These are phyloP conservation scores for Polypedilum vanderplanki DNA, from an alignment of 1,140 invertebrate genomes.

Conservation along the genomic window DNA sequence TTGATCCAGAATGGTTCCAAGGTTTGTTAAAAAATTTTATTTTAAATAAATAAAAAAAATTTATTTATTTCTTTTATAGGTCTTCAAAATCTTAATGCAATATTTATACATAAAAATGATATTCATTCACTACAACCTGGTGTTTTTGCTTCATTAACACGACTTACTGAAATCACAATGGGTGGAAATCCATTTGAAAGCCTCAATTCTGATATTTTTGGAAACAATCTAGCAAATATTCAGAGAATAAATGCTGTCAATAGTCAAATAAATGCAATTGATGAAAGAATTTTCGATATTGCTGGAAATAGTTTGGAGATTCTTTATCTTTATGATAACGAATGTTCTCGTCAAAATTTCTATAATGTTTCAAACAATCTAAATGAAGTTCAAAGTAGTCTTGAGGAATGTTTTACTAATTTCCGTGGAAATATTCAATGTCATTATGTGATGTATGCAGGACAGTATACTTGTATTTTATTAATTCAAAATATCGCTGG, in stretches of 20 bases:
- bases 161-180: not conserved
- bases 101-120: not conserved
- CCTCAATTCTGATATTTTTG: not conserved
- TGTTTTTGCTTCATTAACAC: not conserved
- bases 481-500: not conserved
- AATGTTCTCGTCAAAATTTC: not conserved
- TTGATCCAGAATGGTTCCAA: not conserved
- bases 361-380: not conserved
- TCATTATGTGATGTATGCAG: not conserved
- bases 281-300: not conserved
- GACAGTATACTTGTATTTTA: not conserved
- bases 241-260: not conserved
- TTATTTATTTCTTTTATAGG: too few species aligned
- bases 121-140: not conserved
- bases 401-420: not conserved
- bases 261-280: not conserved
- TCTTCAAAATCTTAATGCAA: not conserved
- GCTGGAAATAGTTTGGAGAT: not conserved
- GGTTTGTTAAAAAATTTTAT: too few species aligned
- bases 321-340: not conserved
- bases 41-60: too few species aligned
- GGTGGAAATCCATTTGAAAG: not conserved
- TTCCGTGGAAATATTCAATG: not conserved
- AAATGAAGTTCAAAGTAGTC: not conserved
- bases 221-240: not conserved